A percentile compares a stretch with the other conserved stretches of the same genome.
These are phyloP conservation scores for Anthopleura sola DNA, from an alignment of 64 coral and sea anemone genomes.

Conservation along the genomic window DNA sequence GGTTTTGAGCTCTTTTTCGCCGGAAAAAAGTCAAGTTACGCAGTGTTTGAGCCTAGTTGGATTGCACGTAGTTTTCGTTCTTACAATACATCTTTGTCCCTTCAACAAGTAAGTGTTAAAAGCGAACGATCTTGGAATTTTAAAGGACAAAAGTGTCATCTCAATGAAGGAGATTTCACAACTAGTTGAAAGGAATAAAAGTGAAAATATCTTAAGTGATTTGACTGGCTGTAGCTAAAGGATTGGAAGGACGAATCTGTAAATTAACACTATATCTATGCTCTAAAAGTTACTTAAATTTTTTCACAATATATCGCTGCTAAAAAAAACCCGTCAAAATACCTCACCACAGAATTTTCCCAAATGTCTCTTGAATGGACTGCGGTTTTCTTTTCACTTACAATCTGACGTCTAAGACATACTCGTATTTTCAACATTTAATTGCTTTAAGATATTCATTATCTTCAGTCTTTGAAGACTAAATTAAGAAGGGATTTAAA, in stretches of 20 bases:
- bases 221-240: not conserved
- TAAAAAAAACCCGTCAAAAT: not conserved
- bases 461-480: not conserved
- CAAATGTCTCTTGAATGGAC: not conserved
- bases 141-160: not conserved
- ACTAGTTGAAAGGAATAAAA: not conserved
- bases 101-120: not conserved
- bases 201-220: not conserved
- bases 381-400: not conserved
- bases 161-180: not conserved
- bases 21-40: no score
- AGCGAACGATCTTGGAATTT: not conserved
- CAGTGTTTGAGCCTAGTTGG: no score
- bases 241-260: not conserved
- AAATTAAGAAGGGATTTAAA: not conserved
- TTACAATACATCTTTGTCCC: no score
- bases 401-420: not conserved
- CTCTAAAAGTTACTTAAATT: constrained; percentile 11
- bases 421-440: not conserved
- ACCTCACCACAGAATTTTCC: not conserved
- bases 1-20: no score
- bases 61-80: no score
- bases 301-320: not conserved
- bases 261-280: not conserved
- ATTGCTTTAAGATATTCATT: not conserved